Percentiles rank a stretch among this genome's conserved stretches.
These are phyloP conservation scores for Laspeyria flexula DNA, from an alignment of 2,888 invertebrate species.

Conservation along the genomic window DNA sequence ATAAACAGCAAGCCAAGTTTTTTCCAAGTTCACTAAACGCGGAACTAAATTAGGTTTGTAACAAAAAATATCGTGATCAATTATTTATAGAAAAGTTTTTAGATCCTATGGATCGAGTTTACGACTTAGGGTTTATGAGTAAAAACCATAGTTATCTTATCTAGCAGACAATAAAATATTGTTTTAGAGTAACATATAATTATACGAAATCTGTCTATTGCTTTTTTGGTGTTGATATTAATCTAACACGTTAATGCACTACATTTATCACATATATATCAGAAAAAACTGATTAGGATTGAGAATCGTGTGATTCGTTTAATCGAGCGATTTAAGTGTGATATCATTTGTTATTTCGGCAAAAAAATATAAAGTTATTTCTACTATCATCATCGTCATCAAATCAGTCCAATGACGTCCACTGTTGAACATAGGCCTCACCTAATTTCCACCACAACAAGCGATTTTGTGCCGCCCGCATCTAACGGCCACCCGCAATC, in stretches of 20 bases:
- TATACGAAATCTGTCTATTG: conserved; percentile 18
- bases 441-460: no score
- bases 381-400: no score
- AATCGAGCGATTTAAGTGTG: neutral
- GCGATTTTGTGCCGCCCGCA: no score
- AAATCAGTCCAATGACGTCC: no score
- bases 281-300: neutral
- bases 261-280: neutral
- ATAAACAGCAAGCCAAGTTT: conserved; percentile 26
- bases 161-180: conserved; percentile 35
- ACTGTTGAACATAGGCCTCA: no score
- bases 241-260: conserved; percentile 21
- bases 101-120: conserved; percentile 35
- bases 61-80: conserved; percentile 65
- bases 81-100: conserved; percentile 56
- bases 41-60: conserved; percentile 53
- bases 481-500: no score
- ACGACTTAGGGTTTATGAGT: conserved; percentile 17
- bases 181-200: conserved; percentile 29
- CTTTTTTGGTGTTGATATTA: conserved; percentile 24
- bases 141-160: conserved; percentile 38
- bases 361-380: no score
- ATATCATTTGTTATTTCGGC: neutral
- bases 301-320: neutral
- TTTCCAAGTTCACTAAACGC: conserved; percentile 48